Evolutionary conservation across 2,113 vertebrate species (phyloP), one percentile per base, ranked within the genome.

Genomic region (Trichomycterus rosablanca): DNA sequence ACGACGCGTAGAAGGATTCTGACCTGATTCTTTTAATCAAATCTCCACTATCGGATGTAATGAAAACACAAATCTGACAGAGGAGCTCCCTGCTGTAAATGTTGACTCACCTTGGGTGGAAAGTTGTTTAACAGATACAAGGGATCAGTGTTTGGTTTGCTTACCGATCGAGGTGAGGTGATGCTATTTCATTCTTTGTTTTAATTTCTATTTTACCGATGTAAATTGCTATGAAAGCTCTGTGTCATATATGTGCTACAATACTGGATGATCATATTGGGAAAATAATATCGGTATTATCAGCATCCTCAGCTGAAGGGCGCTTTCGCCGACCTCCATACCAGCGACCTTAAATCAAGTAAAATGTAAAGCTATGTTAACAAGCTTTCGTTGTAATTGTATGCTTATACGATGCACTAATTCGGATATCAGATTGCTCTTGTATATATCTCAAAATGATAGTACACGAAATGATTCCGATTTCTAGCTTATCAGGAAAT

Each of bases 261-360:
- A n/a, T n/a, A n/a, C n/a, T n/a, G n/a, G n/a, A n/a, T n/a, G n/a
- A n/a, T n/a, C n/a, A n/a, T n/a, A n/a, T n/a, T 18, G 5, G 2
- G 3, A 12, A 10, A 11, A 37, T 8, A 37, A 3, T 11, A 37
- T 37, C 12, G 34, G n/a, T n/a, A 34, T 5, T 34, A 5, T 34
- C 30, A 59, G 49, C 42, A 14, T 57, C 52, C 20, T 63, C 18
- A 7, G 22, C 28, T 67, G 54, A 72, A 72, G 70, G 70, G 54
- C 70, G 64, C 53, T 53, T 11, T 23, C 59, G 3, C 45, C 54
- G 70, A 72, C 59, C 70, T 68, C 65, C 40, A 58, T 34, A 24
- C 14, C 15, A 32, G 6, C 11, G 18, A 35, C 15, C 1, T 1
- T 9, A 10, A 49, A 61, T 3, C 14, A 2, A 37, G 32, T 1